phyloP scores from a whole-genome alignment of 2,888 invertebrate genomes.

The Plemyria rubiginata region DNA sequence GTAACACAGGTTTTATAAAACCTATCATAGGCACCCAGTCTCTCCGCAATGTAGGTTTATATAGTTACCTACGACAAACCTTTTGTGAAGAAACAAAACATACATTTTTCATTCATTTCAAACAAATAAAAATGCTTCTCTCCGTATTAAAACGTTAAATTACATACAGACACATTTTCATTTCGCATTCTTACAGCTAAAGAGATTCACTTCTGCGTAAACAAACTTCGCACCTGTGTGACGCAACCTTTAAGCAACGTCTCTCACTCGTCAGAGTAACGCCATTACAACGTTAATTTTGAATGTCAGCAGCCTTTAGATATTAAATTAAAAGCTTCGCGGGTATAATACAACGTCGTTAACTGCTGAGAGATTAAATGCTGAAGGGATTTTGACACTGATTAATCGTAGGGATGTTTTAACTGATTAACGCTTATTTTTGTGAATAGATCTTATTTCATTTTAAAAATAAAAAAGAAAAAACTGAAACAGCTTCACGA shows the following conservation, averaged over 20 bases:
- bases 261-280: slow-evolving; percentile 30
- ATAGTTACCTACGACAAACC: too few species aligned
- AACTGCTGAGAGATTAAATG: slow-evolving; percentile 26
- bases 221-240: background rate
- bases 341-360: slow-evolving; percentile 26
- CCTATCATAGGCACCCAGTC: too few species aligned
- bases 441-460: slow-evolving; percentile 5
- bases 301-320: slow-evolving; percentile 35
- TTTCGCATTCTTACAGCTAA: too few species aligned
- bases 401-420: slow-evolving; percentile 29
- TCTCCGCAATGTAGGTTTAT: too few species aligned
- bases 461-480: too few species aligned
- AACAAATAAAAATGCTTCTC: too few species aligned
- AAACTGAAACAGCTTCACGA: too few species aligned
- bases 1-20: too few species aligned
- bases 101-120: too few species aligned
- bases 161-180: too few species aligned
- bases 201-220: background rate
- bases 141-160: too few species aligned
- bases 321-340: slow-evolving; percentile 33
- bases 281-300: slow-evolving; percentile 37
- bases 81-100: too few species aligned
- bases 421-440: slow-evolving; percentile 25
- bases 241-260: slow-evolving; percentile 5
- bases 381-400: slow-evolving; percentile 32